These are phyloP conservation scores for Eriosoma lanigerum DNA, from an alignment of 1,140 invertebrate genomes.

Conservation along the genomic window DNA sequence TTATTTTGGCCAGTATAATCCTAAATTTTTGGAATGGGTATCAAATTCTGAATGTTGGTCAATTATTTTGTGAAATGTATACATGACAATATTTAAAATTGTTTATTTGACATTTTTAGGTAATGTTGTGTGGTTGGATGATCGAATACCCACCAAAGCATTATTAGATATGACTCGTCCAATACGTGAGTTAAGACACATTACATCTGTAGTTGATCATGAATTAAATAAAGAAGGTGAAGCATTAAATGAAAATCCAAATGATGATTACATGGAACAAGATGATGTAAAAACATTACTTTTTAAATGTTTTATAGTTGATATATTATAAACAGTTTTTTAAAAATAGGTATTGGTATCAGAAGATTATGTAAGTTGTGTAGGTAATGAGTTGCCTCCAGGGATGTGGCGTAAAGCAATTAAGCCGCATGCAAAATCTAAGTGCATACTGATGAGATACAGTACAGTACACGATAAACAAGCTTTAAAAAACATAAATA, in stretches of 20 bases:
- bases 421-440: conserved; percentile 34
- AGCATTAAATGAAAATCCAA: conserved; percentile 16
- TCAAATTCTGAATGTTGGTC: conserved; percentile 37
- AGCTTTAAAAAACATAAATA: conserved; percentile 12
- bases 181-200: conserved; percentile 31
- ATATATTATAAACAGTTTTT: not conserved
- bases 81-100: not conserved
- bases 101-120: not conserved
- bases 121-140: conserved; percentile 42
- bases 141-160: conserved; percentile 35
- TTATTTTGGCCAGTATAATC: conserved; percentile 40
- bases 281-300: conserved; percentile 7
- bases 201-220: not conserved
- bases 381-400: conserved; percentile 23
- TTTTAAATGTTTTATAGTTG: not conserved
- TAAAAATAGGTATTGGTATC: conserved; percentile 26
- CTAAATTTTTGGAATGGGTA: conserved; percentile 49
- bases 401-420: conserved; percentile 44
- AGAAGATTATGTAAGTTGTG: conserved; percentile 44
- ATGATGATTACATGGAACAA: conserved; percentile 45
- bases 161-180: conserved; percentile 39
- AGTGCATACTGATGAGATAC: conserved; percentile 40
- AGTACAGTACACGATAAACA: conserved; percentile 32
- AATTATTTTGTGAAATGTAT: not conserved
- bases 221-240: not conserved